Base-by-base conservation (phyloP, 2,797 vertebrate genomes). In the Oryzias sinensis region DNA sequence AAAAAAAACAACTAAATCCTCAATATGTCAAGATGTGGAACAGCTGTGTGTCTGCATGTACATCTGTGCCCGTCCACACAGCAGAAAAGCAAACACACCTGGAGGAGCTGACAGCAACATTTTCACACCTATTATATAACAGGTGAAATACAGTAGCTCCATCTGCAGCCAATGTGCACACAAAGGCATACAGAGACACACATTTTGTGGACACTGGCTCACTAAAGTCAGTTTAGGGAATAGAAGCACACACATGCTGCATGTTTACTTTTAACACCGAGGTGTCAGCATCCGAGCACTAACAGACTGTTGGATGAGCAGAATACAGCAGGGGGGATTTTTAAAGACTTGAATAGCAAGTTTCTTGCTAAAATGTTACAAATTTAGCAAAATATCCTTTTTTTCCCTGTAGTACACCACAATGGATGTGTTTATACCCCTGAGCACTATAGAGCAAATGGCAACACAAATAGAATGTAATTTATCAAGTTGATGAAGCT, bases 51-150 rank as follows among this genome's bases (percentile, higher is more conserved):
- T 13, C 17, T 16, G 20, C 42, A 9, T 27, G 57, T 51, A 68
- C 53, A 48, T 59, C 60, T 48, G 47, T 46, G 17, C 61, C 66
- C 66, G 67, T 40, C 43, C 59, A 65, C 66, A 49, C 59, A 29
- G 24, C 79, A 71, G 72, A 82, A 87, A 81, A 50, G 57, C 71
- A 89, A 87, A 89, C 86, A 88, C 85, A 89, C 81, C 87, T 89
- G 85, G 56, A 61, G 43, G 59, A 63, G 62, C 76, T 70, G 82
- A 78, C 80, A 62, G 76, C 53, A 58, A 53, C 54, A 68, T 75
- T 64, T 83, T 78, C 72, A 79, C 81, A 87, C 77, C 2, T 71
- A 75, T 85, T 75, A 71, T 82, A 65, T 65, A 81, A 80, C 72
- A 56, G 59, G 37, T 14, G 24, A 14, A 57, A 43, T 56, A 69